Percentiles rank a stretch among this genome's conserved stretches.
Evolutionary conservation across 2,888 invertebrate species (phyloP).

Genomic region (Oscheius sp.): DNA sequence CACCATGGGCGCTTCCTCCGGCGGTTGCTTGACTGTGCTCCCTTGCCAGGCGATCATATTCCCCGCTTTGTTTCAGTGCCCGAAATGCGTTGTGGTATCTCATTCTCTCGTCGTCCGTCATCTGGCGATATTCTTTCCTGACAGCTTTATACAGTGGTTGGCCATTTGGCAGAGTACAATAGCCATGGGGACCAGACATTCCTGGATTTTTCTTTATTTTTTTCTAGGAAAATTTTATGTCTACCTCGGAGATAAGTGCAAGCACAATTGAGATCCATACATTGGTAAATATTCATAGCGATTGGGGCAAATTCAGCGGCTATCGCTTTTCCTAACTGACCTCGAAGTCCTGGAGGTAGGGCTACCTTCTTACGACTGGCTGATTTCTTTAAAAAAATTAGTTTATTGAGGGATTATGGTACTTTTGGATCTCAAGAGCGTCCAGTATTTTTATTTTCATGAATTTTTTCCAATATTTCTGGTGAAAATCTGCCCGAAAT

Average conservation of each 20-base stretch:
- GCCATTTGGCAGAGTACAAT: conserved; percentile 55
- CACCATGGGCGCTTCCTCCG: conserved; percentile 68
- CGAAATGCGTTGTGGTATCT: conserved; percentile 49
- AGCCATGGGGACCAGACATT: conserved; percentile 34
- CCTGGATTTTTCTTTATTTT: background rate
- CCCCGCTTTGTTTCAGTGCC: conserved; percentile 52
- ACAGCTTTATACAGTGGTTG: conserved; percentile 41
- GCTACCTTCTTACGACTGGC: conserved; percentile 54
- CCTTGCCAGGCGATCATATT: conserved; percentile 53
- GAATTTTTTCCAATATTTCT: background rate
- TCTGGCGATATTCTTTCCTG: conserved; percentile 65
- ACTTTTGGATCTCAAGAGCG: background rate
- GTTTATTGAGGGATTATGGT: background rate
- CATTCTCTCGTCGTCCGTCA: conserved; percentile 69
- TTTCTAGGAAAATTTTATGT: background rate
- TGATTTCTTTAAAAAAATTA: conserved; percentile 28
- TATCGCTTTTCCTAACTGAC: conserved; percentile 41
- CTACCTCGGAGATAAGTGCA: conserved; percentile 67
- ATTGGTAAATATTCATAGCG: conserved; percentile 64
- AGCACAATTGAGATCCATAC: conserved; percentile 70
- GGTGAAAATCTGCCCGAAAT: background rate
- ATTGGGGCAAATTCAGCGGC: conserved; percentile 66
- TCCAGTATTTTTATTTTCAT: background rate
- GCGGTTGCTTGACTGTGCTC: conserved; percentile 62
- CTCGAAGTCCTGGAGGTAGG: conserved; percentile 61